These are phyloP conservation scores for Drosophila putrida DNA, from an alignment of 2,888 invertebrate species.

Conservation along the genomic window DNA sequence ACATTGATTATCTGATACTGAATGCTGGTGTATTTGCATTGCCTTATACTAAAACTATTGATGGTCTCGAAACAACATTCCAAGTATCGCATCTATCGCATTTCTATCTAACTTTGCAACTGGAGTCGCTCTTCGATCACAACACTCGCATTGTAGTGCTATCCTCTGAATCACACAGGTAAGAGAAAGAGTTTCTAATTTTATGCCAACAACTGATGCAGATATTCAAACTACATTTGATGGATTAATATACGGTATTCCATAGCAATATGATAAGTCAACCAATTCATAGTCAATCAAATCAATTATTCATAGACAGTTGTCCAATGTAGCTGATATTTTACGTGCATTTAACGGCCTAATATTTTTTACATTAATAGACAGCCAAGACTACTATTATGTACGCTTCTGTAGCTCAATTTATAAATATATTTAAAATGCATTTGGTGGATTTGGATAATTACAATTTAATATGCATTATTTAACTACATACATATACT, in stretches of 20 bases:
- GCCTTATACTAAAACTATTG: slow-evolving; percentile 90
- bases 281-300: too few relatives aligned
- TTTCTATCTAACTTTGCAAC: slow-evolving; percentile 91
- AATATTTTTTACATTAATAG: too few relatives aligned
- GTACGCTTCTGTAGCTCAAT: too few relatives aligned
- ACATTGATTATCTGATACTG: slow-evolving; percentile 90
- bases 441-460: not conserved
- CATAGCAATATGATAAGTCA: too few relatives aligned
- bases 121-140: slow-evolving; percentile 89
- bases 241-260: too few relatives aligned
- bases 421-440: not conserved
- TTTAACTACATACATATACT: not conserved
- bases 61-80: slow-evolving; percentile 92
- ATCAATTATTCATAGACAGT: too few relatives aligned
- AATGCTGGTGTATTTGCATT: slow-evolving; percentile 94
- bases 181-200: slow-evolving; percentile 21
- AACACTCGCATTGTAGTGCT: slow-evolving; percentile 93
- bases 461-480: not conserved
- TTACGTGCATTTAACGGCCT: too few relatives aligned
- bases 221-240: too few relatives aligned
- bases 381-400: too few relatives aligned
- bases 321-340: too few relatives aligned
- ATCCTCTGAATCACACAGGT: slow-evolving; percentile 94
- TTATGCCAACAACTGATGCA: too few relatives aligned
- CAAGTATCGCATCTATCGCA: slow-evolving; percentile 96